phyloP scores from a whole-genome alignment of 1,140 invertebrate species.

The Ephestia elutella region DNA sequence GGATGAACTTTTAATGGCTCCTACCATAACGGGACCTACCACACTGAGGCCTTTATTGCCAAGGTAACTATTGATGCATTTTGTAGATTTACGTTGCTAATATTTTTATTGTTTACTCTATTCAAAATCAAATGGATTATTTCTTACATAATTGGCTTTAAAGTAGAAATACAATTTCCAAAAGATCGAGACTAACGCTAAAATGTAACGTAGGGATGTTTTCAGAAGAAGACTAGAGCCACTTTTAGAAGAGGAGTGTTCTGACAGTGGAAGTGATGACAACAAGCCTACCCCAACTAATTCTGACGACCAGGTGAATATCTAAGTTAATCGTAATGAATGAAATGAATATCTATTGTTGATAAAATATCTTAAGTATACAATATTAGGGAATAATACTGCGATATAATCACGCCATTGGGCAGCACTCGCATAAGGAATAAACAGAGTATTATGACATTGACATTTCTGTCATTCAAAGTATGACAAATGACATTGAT shows the following conservation, averaged over 20 bases:
- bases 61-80: constrained; percentile 50
- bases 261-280: constrained; percentile 70
- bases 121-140: too few species aligned
- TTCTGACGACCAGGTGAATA: constrained; percentile 76
- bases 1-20: constrained; percentile 82
- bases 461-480: too few species aligned
- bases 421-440: too few species aligned
- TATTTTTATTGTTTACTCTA: too few species aligned
- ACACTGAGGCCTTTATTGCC: constrained; percentile 78
- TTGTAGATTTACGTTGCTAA: background rate
- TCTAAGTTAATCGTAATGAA: constrained; percentile 10
- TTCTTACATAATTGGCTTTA: background rate
- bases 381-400: too few species aligned
- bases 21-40: constrained; percentile 79
- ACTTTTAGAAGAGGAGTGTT: constrained; percentile 79
- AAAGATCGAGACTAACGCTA: constrained; percentile 21
- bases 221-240: constrained; percentile 78
- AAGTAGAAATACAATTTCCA: background rate
- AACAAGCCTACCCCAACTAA: constrained; percentile 71
- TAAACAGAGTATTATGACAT: too few species aligned
- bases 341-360: background rate
- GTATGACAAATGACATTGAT: too few species aligned
- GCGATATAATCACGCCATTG: too few species aligned
- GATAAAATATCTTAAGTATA: background rate
- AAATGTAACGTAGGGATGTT: constrained; percentile 51